Evolutionary conservation across 2,888 invertebrate species (phyloP).

Genomic region (Trisateles emortualis): DNA sequence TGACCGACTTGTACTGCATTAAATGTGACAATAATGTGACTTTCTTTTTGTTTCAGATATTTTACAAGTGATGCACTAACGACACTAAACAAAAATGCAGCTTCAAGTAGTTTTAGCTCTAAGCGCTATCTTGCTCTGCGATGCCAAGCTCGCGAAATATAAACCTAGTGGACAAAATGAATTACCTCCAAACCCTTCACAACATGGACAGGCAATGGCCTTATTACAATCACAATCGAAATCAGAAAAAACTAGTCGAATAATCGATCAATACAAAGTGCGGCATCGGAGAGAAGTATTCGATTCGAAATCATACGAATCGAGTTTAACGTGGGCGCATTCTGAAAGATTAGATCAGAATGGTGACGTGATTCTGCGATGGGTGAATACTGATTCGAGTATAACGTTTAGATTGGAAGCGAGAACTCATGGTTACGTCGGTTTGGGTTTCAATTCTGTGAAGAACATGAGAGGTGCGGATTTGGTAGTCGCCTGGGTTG

Average conservation of each 20-base stretch:
- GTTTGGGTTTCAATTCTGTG: constrained; percentile 94
- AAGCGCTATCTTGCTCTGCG: constrained; percentile 73
- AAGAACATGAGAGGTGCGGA: constrained; percentile 94
- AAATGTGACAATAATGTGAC: constrained; percentile 14
- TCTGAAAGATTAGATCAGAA: constrained; percentile 84
- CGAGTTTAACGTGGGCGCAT: constrained; percentile 87
- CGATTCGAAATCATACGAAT: constrained; percentile 78
- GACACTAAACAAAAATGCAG: constrained; percentile 68
- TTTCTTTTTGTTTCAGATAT: constrained; percentile 73
- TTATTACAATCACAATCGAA: constrained; percentile 68
- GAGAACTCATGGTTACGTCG: constrained; percentile 94
- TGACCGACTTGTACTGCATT: constrained; percentile 2
- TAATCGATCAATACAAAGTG: constrained; percentile 72
- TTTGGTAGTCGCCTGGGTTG: constrained; percentile 96
- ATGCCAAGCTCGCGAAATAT: constrained; percentile 75
- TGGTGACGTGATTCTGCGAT: constrained; percentile 87
- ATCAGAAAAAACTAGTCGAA: constrained; percentile 73
- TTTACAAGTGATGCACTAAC: constrained; percentile 68
- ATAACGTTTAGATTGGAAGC: constrained; percentile 95
- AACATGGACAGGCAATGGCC: constrained; percentile 65
- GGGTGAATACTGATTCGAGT: constrained; percentile 92
- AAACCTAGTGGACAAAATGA: constrained; percentile 69
- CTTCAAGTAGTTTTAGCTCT: constrained; percentile 70
- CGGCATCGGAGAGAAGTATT: constrained; percentile 75
- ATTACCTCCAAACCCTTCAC: constrained; percentile 66